Evolutionary conservation across 2,113 vertebrate species (phyloP).

Genomic region (Corythaeola cristata): DNA sequence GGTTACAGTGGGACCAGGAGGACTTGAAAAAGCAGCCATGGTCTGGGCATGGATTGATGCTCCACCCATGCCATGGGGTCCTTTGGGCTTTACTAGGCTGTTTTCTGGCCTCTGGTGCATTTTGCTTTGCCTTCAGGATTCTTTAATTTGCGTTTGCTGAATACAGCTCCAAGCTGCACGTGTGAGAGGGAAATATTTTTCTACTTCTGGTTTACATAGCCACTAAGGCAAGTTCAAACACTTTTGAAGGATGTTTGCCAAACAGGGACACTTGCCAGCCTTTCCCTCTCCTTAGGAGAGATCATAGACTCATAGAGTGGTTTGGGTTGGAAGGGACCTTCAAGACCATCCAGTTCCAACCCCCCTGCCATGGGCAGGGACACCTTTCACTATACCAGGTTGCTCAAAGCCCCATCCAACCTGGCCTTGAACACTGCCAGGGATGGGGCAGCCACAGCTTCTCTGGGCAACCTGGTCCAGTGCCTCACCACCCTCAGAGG

Average conservation of each 20-base stretch:
- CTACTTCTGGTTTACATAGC: rapidly evolving
- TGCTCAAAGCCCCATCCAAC: too few species aligned
- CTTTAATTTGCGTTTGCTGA: background rate
- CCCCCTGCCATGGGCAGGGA: too few species aligned
- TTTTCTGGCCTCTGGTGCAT: background rate
- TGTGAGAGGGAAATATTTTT: background rate
- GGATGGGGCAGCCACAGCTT: too few species aligned
- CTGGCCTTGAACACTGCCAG: too few species aligned
- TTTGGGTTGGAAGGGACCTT: too few species aligned
- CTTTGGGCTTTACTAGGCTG: background rate
- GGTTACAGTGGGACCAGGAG: background rate
- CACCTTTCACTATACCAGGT: too few species aligned
- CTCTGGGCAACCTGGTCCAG: too few species aligned
- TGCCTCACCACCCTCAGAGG: too few species aligned
- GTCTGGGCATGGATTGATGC: background rate
- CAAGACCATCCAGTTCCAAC: too few species aligned
- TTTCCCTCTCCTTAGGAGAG: background rate
- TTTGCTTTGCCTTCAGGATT: background rate
- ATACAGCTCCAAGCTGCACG: background rate
- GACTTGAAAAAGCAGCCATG: background rate
- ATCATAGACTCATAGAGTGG: too few species aligned
- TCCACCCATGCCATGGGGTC: background rate
- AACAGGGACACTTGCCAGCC: background rate
- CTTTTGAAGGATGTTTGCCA: background rate
- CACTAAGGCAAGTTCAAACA: background rate